Conservation (phyloP, 2,797 vertebrate species). For the Harpagifer antarcticus region DNA sequence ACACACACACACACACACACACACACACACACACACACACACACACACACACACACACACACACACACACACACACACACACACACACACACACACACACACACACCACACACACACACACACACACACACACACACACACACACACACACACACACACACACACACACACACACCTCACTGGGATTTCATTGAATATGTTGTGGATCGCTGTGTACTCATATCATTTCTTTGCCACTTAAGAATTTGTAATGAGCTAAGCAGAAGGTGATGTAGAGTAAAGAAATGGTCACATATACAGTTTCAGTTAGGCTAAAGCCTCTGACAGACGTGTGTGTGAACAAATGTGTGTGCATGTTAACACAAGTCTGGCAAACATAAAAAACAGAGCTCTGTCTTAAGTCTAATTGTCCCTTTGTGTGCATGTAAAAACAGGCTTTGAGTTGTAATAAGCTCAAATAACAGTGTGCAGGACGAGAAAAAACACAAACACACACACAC, state of each 20-base stretch:
- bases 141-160: too few species aligned
- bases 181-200: too few species aligned
- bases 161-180: neutral
- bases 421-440: slow-evolving; percentile 29
- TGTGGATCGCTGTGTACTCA: too few species aligned
- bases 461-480: slow-evolving; percentile 25
- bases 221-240: neutral
- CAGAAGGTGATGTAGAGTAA: neutral
- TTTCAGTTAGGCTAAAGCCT: neutral
- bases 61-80: too few species aligned
- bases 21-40: neutral
- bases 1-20: too few species aligned
- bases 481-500: slow-evolving; percentile 17
- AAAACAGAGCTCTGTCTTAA: slow-evolving; percentile 29
- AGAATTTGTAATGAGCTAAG: neutral
- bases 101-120: neutral
- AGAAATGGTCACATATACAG: neutral
- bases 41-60: neutral
- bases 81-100: neutral
- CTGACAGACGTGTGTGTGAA: neutral
- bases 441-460: slow-evolving; percentile 52
- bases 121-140: neutral
- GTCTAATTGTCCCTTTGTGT: slow-evolving; percentile 42
- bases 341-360: slow-evolving; percentile 11
- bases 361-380: slow-evolving; percentile 26